These are phyloP conservation scores for Melospiza melodia DNA, from an alignment of 2,113 vertebrate species.

Conservation along the genomic window DNA sequence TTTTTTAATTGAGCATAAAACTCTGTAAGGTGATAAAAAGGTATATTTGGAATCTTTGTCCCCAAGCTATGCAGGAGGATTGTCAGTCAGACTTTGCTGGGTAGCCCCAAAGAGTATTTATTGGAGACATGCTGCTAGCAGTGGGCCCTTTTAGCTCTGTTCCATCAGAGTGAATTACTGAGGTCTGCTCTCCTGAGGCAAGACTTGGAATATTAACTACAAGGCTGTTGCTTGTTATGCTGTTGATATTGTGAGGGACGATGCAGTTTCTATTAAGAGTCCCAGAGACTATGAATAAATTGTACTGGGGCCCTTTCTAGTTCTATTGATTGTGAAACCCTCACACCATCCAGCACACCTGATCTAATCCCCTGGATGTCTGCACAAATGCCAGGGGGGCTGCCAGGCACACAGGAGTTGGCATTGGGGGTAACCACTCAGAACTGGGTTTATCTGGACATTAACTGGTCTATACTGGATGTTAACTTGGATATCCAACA, in stretches of 20 bases:
- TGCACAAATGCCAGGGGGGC: neutral
- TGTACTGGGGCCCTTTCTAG: neutral
- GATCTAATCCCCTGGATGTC: neutral
- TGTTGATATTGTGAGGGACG: neutral
- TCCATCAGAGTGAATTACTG: neutral
- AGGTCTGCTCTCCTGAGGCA: neutral
- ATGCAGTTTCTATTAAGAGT: neutral
- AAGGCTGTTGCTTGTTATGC: neutral
- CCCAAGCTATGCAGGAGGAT: neutral
- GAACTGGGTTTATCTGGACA: neutral
- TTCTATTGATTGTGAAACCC: neutral
- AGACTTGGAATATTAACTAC: neutral
- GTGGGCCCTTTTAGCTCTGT: neutral
- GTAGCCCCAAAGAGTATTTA: neutral
- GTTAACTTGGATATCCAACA: neutral
- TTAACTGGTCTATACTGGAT: neutral
- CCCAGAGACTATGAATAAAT: constrained; percentile 9
- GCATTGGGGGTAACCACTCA: neutral
- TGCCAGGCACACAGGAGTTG: neutral
- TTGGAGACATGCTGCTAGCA: neutral
- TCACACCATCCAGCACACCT: neutral
- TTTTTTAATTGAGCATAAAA: neutral
- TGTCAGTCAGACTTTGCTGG: neutral
- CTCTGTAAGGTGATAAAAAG: neutral
- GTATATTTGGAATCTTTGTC: neutral